These are phyloP conservation scores for Hipparchia sbordonii DNA, from an alignment of 2,888 invertebrate species.

Conservation along the genomic window DNA sequence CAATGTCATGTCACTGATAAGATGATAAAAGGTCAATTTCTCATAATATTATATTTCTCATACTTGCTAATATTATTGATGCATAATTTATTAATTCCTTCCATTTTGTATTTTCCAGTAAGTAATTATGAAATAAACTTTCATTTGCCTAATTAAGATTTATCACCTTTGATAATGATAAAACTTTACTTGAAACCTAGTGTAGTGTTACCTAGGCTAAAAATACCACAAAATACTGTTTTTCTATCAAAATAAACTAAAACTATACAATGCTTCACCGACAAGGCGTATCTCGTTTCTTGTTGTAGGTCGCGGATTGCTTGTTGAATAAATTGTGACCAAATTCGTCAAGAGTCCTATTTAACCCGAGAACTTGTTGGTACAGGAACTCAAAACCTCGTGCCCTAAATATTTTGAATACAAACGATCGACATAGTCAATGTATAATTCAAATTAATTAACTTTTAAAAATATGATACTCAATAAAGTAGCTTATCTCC, in stretches of 20 bases:
- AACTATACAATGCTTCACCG: conserved; percentile 5
- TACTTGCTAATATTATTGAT: background rate
- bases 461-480: too few species aligned
- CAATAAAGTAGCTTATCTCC: too few species aligned
- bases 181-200: too few species aligned
- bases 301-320: conserved; percentile 73
- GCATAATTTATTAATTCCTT: conserved; percentile 1
- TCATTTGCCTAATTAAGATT: background rate
- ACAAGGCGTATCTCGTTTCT: conserved; percentile 38
- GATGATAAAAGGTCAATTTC: conserved; percentile 16
- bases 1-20: conserved; percentile 21
- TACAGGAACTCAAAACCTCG: conserved; percentile 16
- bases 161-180: too few species aligned
- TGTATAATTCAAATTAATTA: background rate
- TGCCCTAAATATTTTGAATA: conserved; percentile 54
- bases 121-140: background rate
- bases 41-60: conserved; percentile 2
- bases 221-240: background rate
- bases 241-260: background rate
- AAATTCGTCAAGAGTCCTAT: conserved; percentile 51
- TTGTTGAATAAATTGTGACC: conserved; percentile 61
- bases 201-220: too few species aligned
- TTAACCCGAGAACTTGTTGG: background rate
- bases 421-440: background rate
- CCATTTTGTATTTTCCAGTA: background rate